phyloP scores from a whole-genome alignment of 30 jellyfish, hydroid and myxozoan genomes.

The Mastigias papua region DNA sequence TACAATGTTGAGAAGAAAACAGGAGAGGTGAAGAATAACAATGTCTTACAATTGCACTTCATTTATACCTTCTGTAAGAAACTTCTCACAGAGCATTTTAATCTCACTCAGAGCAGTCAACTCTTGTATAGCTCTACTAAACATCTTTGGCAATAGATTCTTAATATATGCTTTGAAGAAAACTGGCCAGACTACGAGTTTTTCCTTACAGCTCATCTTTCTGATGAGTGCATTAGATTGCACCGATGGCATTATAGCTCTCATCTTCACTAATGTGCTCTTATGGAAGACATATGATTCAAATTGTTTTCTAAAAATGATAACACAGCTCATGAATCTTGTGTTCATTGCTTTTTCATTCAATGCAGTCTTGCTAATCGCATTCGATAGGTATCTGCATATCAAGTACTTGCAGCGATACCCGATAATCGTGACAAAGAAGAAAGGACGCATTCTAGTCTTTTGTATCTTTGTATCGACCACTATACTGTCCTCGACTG shows the following conservation, averaged over 20 bases:
- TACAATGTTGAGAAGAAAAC: too few species aligned
- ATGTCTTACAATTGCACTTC: background rate
- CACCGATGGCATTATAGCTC: constrained; percentile 10
- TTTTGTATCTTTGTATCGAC: too few species aligned
- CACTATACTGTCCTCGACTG: background rate
- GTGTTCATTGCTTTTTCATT: background rate
- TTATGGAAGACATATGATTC: background rate
- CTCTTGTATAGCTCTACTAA: background rate
- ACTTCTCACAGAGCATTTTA: background rate
- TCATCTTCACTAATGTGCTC: background rate
- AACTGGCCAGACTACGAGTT: background rate
- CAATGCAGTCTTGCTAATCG: background rate
- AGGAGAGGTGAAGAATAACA: too few species aligned
- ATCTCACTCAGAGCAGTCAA: background rate
- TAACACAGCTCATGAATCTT: background rate
- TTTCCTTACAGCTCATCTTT: background rate
- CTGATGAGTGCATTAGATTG: constrained; percentile 16
- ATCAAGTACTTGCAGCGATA: constrained; percentile 15
- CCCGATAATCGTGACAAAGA: constrained; percentile 13
- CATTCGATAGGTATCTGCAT: constrained; percentile 36
- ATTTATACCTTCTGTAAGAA: background rate
- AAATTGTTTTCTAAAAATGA: background rate
- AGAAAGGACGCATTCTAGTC: background rate
- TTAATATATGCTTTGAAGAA: constrained; percentile 21
- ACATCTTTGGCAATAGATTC: background rate